Conservation (phyloP, 2,888 invertebrate genomes). For the Dryocosmus kuriphilus region DNA sequence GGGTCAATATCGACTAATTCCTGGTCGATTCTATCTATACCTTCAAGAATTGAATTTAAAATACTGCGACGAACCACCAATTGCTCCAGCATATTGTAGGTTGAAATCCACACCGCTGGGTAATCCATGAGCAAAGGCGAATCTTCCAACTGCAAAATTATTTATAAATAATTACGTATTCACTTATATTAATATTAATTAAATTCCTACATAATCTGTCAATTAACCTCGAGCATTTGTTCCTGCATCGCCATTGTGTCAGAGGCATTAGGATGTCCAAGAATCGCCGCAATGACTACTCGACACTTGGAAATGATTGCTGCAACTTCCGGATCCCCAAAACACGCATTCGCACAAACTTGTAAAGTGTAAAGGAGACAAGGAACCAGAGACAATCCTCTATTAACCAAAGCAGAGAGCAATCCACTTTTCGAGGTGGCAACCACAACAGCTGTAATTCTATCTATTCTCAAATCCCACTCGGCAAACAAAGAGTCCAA, state of each 20-base stretch:
- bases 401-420: slow-evolving; percentile 68
- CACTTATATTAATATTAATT: background rate
- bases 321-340: slow-evolving; percentile 74
- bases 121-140: slow-evolving; percentile 73
- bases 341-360: slow-evolving; percentile 76
- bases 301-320: slow-evolving; percentile 75
- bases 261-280: slow-evolving; percentile 70
- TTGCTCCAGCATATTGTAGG: slow-evolving; percentile 78
- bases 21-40: slow-evolving; percentile 68
- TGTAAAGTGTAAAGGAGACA: slow-evolving; percentile 77
- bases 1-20: slow-evolving; percentile 69
- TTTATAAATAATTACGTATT: background rate
- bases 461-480: slow-evolving; percentile 76
- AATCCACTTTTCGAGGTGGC: slow-evolving; percentile 73
- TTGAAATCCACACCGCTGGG: slow-evolving; percentile 77
- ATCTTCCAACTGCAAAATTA: slow-evolving; percentile 68
- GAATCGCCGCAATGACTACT: slow-evolving; percentile 73
- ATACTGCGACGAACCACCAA: slow-evolving; percentile 72
- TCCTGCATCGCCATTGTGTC: slow-evolving; percentile 74
- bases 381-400: slow-evolving; percentile 76
- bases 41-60: slow-evolving; percentile 72
- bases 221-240: slow-evolving; percentile 70
- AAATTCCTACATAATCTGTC: background rate
- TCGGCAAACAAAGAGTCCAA: slow-evolving; percentile 75
- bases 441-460: slow-evolving; percentile 76